Base-by-base conservation (phyloP, 2,113 vertebrate genomes). In the Pitta sordida region DNA sequence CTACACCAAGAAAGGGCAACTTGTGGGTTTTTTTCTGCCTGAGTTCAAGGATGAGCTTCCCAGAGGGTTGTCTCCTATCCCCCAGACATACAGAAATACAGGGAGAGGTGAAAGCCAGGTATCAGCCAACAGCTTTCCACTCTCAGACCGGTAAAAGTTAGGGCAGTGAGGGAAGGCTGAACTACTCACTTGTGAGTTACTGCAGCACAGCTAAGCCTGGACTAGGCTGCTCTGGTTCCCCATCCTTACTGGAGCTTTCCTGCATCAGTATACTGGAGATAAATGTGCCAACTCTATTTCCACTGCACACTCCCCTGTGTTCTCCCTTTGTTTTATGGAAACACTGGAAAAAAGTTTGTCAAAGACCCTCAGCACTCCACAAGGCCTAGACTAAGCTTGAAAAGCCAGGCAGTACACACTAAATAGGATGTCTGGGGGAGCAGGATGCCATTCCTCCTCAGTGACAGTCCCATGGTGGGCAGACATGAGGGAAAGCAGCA, bases 1-100 rank as follows among this genome's bases (percentile, higher is more conserved):
- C 41, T 39, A 85, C 20, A 60, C 12, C 15, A 49, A 46, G 53
- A 69, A 49, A 52, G 19, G n/a, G 15, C 23, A 88, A 44, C 11
- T 24, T 83, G 30, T 4, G 0, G 0, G 0, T 1, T 32, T 80
- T 30, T 80, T 74, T 36, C 29, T 65, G 34, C 43, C 21, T 2
- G 3, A 79, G 13, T 8, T 5, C 55, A 80, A 85, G 26, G 30
- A 16, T 13, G 9, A 81, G 24, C n/a, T 78, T 58, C 62, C 81
- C n/a, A 36, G 20, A 78, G 44, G 22, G 9, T 7, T 37, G 37
- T 6, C 26, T 93, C 8, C 30, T 52, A 67, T 83, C 36, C 43
- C 26, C 13, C 2, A 58, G 4, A 68, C 41, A 82, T 41, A 41
- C 55, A 67, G 75, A 83, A 51, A 27, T 37, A 62, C 7, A 68